A percentile compares a stretch with the other conserved stretches of the same genome.
phyloP scores from a whole-genome alignment of 2,113 vertebrate genomes.

The Phaetusa simplex region DNA sequence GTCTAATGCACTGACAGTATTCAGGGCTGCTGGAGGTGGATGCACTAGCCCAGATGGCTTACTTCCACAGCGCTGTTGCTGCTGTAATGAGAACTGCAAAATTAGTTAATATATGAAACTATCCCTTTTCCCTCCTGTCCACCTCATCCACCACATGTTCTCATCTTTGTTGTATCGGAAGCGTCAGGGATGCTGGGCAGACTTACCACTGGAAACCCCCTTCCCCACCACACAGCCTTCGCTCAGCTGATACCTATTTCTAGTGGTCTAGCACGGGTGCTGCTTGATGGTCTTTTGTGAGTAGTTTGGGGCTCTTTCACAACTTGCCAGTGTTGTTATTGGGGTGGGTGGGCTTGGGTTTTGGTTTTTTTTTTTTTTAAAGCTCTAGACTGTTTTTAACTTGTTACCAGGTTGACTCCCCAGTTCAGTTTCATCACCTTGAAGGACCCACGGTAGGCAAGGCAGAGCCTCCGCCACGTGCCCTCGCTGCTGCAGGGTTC shows the following conservation, averaged over 20 bases:
- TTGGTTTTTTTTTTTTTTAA: not conserved
- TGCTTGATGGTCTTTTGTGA: slow-evolving; percentile 35
- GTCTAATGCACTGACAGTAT: slow-evolving; percentile 49
- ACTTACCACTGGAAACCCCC: slow-evolving; percentile 37
- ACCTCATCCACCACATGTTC: not conserved
- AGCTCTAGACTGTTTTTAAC: not conserved
- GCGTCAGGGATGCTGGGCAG: slow-evolving; percentile 20
- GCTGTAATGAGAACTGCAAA: slow-evolving; percentile 55
- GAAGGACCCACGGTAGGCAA: not conserved
- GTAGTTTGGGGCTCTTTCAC: slow-evolving; percentile 38
- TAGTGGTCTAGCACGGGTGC: slow-evolving; percentile 24
- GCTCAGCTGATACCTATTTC: not conserved
- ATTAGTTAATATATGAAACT: not conserved
- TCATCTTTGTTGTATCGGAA: not conserved
- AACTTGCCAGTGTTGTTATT: slow-evolving; percentile 34
- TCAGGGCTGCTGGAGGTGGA: slow-evolving; percentile 54
- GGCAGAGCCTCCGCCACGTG: not conserved
- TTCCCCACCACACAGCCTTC: not conserved
- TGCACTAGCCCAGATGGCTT: slow-evolving; percentile 33
- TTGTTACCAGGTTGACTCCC: not conserved
- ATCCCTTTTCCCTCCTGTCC: not conserved
- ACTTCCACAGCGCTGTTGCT: slow-evolving; percentile 53
- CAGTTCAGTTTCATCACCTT: not conserved
- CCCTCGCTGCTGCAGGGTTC: not conserved
- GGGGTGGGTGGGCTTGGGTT: not conserved